These are phyloP conservation scores for Paramisgurnus dabryanus DNA, from an alignment of 2,113 vertebrate species.

Conservation along the genomic window DNA sequence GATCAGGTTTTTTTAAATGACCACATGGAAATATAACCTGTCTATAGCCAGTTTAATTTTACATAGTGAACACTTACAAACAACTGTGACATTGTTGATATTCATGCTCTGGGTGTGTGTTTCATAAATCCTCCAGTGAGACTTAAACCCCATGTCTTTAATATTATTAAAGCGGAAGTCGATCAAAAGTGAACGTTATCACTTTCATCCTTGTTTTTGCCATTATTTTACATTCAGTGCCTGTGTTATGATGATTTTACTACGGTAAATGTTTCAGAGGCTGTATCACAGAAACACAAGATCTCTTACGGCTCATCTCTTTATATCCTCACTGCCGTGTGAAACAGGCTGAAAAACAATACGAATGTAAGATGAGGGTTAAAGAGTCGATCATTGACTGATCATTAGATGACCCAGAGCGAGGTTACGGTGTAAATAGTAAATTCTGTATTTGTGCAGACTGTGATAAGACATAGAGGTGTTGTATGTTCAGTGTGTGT, in stretches of 20 bases:
- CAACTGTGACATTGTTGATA: not conserved
- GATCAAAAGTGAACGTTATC: not conserved
- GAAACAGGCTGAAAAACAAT: not conserved
- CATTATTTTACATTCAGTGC: not conserved
- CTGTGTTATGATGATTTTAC: not conserved
- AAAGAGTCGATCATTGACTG: constrained; percentile 27
- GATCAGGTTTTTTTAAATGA: too few relatives aligned
- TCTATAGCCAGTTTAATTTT: too few relatives aligned
- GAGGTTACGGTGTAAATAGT: not conserved
- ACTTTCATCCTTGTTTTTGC: not conserved
- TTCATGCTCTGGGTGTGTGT: constrained; percentile 23
- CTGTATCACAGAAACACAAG: too few relatives aligned
- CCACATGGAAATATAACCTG: too few relatives aligned
- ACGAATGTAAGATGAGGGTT: not conserved
- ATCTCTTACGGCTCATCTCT: not conserved
- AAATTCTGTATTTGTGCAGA: constrained; percentile 7
- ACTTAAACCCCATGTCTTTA: not conserved
- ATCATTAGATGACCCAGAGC: not conserved
- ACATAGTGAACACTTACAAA: too few relatives aligned
- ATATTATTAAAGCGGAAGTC: constrained; percentile 23
- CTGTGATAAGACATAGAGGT: not conserved
- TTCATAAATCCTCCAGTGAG: not conserved
- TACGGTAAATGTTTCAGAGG: too few relatives aligned
- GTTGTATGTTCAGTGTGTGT: constrained; percentile 30
- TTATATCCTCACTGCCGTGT: not conserved